Base-by-base conservation (phyloP, 2,888 invertebrate species). In the Philonicus albiceps region DNA sequence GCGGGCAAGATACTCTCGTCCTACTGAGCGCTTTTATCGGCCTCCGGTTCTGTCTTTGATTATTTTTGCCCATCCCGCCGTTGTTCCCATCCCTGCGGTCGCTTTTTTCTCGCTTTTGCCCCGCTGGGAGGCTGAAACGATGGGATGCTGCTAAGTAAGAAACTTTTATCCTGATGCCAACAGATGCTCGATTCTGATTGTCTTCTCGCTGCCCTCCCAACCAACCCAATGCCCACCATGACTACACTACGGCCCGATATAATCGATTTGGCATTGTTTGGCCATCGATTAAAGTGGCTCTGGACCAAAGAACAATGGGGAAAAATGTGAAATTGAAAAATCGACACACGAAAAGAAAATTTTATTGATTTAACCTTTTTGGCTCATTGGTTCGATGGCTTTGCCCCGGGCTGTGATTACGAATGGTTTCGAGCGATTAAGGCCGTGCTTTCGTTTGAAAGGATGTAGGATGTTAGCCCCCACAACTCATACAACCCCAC, bases 211-310 rank as follows among this genome's bases (percentile, higher is more conserved):
- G 84, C 73, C 84, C 84, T 84, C 73, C 73, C 43, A 84, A 73
- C 73, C 84, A 37, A n/a, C 4, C 81, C 31, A 22, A 34, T 22
- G 83, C 72, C 72, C 40, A 40, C 30, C 40, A 43, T 40, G 83
- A 83, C 84, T 73, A 22, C 73, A 43, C 84, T 16, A 22, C 13
- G 31, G 84, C 72, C 31, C 55, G 86, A 86, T 86, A 73, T 86
- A 86, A 86, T 86, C 86, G 86, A 86, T 64, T 76, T 86, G 86
- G 80, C 78, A 86, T 86, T 86, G 86, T 86, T 86, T 86, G 80
- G 78, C 55, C 86, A 86, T 86, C 86, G 78, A 86, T 86, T 86
- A 86, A 86, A 49, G 84, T n/a, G 84, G 73, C 73, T 43, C 40
- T 73, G 55, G 73, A 37, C 84, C 43, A 64, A 86, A 85, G 55